Evolutionary conservation across 1,140 invertebrate species (phyloP).

Genomic region (Megalonaias nervosa): DNA sequence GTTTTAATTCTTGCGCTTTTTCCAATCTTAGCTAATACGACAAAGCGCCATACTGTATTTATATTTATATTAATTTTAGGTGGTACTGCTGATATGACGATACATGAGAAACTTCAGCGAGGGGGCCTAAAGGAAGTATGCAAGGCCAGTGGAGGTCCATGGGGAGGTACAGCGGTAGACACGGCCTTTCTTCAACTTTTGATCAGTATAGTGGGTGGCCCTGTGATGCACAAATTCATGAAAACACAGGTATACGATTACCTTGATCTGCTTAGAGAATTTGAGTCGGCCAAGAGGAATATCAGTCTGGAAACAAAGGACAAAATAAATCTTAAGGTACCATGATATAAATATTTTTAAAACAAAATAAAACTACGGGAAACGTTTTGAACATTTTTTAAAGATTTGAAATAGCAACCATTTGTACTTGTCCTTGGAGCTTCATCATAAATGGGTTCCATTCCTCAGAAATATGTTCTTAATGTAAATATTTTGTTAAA

Average conservation of each 20-base stretch:
- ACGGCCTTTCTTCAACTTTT: conserved; percentile 2
- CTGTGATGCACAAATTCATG: not conserved
- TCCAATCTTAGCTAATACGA: not conserved
- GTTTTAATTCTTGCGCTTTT: conserved; percentile 71
- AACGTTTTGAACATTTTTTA: too few relatives aligned
- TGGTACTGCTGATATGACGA: conserved; percentile 26
- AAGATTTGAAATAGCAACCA: too few relatives aligned
- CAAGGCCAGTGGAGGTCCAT: conserved; percentile 27
- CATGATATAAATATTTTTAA: too few relatives aligned
- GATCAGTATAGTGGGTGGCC: conserved; percentile 3
- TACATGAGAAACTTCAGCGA: conserved; percentile 5
- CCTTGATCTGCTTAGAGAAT: conserved; percentile 17
- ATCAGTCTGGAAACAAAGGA: not conserved
- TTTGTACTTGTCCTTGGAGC: too few relatives aligned
- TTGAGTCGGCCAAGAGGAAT: conserved; percentile 17
- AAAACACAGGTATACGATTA: conserved; percentile 6
- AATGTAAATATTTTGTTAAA: too few relatives aligned
- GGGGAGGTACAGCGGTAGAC: conserved; percentile 29
- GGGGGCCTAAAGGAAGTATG: conserved; percentile 17
- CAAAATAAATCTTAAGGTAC: conserved; percentile 1
- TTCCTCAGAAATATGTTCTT: too few relatives aligned
- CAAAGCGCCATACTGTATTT: not conserved
- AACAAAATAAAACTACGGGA: too few relatives aligned
- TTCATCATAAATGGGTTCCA: too few relatives aligned
- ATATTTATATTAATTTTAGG: not conserved